A percentile compares a stretch with the other conserved stretches of the same genome.
Conservation (phyloP, 1,140 invertebrate genomes). For the Drosophila pallidifrons region DNA sequence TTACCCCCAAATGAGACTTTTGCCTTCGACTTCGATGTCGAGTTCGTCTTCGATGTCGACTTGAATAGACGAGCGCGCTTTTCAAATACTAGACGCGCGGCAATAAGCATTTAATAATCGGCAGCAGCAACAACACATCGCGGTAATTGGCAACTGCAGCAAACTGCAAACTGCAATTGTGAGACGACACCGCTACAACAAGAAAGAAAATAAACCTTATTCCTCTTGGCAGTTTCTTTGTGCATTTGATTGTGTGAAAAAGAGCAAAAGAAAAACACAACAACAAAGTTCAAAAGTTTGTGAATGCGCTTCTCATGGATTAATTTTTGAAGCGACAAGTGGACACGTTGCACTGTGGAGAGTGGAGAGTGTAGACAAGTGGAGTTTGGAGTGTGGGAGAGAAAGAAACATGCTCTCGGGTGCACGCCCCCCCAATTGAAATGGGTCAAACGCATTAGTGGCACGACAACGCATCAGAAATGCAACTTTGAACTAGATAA, state of each 20-base stretch:
- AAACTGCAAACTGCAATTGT: slow-evolving; percentile 59
- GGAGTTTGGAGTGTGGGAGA: slow-evolving; percentile 57
- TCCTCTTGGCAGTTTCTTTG: slow-evolving; percentile 34
- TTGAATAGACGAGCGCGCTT: slow-evolving; percentile 52
- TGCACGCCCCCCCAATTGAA: slow-evolving; percentile 62
- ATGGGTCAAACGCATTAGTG: slow-evolving; percentile 72
- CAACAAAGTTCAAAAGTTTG: slow-evolving; percentile 71
- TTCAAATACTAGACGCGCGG: slow-evolving; percentile 59
- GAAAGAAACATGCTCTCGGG: slow-evolving; percentile 49
- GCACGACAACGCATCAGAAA: slow-evolving; percentile 70
- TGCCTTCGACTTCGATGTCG: slow-evolving; percentile 35
- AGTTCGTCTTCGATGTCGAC: slow-evolving; percentile 20
- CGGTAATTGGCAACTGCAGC: slow-evolving; percentile 59
- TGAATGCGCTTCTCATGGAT: slow-evolving; percentile 78
- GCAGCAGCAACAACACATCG: slow-evolving; percentile 42
- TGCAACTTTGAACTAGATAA: slow-evolving; percentile 65
- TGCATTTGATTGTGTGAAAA: slow-evolving; percentile 81
- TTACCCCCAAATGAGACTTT: slow-evolving; percentile 29
- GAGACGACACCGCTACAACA: slow-evolving; percentile 26
- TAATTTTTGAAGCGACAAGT: slow-evolving; percentile 31
- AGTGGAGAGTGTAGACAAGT: slow-evolving; percentile 49
- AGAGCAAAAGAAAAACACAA: slow-evolving; percentile 44
- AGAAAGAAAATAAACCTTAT: slow-evolving; percentile 2
- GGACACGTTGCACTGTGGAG: no score
- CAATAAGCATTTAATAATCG: slow-evolving; percentile 79